Percentiles rank a stretch among this genome's conserved stretches.
Conservation (phyloP, 2,797 vertebrate genomes). For the Phaenicophaeus curvirostris region DNA sequence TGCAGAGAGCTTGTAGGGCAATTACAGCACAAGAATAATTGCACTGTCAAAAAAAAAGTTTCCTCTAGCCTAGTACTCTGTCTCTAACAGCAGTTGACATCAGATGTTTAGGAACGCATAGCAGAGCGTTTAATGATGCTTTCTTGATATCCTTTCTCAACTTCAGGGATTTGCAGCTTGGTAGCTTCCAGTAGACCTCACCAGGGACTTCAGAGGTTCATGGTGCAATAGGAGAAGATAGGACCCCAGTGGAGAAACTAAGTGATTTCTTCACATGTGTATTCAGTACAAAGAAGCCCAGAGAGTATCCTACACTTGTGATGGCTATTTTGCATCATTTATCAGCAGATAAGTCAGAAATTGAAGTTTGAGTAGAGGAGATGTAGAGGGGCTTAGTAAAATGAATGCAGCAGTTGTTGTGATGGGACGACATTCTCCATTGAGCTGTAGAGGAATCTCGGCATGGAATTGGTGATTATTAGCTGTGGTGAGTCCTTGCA, state of each 20-base stretch:
- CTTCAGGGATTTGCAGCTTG: background rate
- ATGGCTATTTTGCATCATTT: background rate
- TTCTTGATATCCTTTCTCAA: background rate
- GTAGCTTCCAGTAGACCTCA: background rate
- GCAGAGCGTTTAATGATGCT: background rate
- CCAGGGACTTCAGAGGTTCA: background rate
- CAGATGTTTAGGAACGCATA: background rate
- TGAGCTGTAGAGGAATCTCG: background rate
- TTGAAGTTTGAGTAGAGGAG: background rate
- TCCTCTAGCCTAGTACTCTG: background rate
- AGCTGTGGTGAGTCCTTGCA: background rate
- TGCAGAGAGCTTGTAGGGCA: background rate
- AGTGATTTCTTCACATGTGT: background rate
- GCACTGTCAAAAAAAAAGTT: background rate
- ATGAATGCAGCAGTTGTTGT: background rate
- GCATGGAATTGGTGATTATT: background rate
- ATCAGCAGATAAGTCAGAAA: background rate
- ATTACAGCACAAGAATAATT: background rate
- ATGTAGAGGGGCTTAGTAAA: rapidly evolving
- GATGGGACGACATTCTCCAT: background rate
- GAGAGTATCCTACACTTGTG: background rate
- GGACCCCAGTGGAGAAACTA: background rate
- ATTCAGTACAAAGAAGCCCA: background rate
- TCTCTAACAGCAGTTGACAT: background rate
- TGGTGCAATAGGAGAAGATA: background rate